A percentile compares a stretch with the other conserved stretches of the same genome.
phyloP scores from a whole-genome alignment of 2,888 invertebrate species.

The Synergus umbraculus region DNA sequence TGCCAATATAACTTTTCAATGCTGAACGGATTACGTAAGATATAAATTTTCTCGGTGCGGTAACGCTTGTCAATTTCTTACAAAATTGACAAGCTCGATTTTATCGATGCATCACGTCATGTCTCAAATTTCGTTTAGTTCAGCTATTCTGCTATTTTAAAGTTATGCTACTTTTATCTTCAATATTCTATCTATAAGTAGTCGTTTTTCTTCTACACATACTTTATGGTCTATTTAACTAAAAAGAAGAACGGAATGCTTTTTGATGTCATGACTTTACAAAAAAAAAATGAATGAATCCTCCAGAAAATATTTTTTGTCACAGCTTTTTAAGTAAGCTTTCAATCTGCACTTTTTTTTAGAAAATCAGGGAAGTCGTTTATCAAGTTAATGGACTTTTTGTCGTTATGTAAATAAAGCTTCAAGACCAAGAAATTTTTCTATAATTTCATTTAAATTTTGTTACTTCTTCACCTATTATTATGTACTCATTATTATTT shows the following conservation, averaged over 20 bases:
- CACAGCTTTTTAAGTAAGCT: background rate
- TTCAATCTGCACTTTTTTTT: background rate
- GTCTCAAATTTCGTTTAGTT: background rate
- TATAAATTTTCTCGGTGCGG: background rate
- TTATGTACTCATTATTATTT: no score
- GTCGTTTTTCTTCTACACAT: background rate
- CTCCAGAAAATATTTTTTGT: background rate
- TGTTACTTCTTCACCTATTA: background rate
- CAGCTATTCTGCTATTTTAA: background rate
- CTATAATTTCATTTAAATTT: background rate
- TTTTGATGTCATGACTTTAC: slow-evolving; percentile 3
- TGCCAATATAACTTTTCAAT: background rate
- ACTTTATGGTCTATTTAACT: background rate
- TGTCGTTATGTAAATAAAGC: background rate
- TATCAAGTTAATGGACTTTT: background rate
- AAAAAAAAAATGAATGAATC: slow-evolving; percentile 4
- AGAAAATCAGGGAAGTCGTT: background rate
- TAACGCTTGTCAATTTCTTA: slow-evolving; percentile 1
- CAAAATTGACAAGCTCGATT: background rate
- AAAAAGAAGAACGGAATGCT: background rate
- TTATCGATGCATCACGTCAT: background rate
- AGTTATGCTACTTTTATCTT: background rate
- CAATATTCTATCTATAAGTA: background rate
- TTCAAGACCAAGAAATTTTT: background rate
- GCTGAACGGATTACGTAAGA: background rate